Conservation (phyloP, 2,113 vertebrate genomes). For the Glareola pratincola region DNA sequence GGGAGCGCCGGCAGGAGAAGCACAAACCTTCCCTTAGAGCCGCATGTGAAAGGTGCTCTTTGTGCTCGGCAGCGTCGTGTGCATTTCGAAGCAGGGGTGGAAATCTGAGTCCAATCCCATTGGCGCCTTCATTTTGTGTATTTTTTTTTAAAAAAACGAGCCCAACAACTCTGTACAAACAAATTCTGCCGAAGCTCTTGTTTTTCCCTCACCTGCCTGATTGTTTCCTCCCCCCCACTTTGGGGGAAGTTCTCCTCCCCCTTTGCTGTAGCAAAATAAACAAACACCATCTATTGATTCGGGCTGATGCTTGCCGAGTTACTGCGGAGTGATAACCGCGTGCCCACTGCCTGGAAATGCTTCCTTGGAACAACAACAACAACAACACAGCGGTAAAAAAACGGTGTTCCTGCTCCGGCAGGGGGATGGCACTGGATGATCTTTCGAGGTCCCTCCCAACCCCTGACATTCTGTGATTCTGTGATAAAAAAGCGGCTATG, state of each 20-base stretch:
- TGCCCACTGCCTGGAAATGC: not conserved
- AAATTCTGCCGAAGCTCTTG: not conserved
- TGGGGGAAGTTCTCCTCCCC: not conserved
- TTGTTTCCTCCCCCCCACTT: not conserved
- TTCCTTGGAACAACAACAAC: not conserved
- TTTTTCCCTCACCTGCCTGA: constrained; percentile 19
- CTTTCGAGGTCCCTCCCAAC: no score
- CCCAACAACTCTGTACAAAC: not conserved
- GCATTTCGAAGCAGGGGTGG: not conserved
- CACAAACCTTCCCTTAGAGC: not conserved
- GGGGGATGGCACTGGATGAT: no score
- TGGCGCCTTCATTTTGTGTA: not conserved
- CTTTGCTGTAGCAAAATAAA: constrained; percentile 28
- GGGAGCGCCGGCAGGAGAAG: not conserved
- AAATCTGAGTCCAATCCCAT: not conserved
- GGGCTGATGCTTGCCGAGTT: not conserved
- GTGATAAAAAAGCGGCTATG: not conserved
- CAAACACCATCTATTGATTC: not conserved
- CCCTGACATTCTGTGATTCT: no score
- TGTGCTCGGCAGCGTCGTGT: not conserved
- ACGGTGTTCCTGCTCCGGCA: no score
- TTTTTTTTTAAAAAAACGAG: not conserved
- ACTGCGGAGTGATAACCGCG: not conserved
- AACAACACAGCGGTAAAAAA: no score
- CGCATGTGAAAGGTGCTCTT: not conserved